Base-by-base conservation (phyloP, 2,888 invertebrate species). In the Apeira syringaria region DNA sequence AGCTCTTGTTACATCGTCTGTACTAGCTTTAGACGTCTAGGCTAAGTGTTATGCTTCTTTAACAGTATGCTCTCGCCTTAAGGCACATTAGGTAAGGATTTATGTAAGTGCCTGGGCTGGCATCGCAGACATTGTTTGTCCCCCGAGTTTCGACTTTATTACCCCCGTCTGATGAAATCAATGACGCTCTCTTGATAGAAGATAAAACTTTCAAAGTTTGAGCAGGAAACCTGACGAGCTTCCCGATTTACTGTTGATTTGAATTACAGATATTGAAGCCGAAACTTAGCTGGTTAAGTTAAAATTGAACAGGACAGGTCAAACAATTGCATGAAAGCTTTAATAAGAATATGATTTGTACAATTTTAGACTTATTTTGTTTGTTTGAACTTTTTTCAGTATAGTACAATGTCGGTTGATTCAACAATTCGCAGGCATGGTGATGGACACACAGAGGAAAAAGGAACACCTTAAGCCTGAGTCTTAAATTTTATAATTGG, bases 21-120 rank as follows among this genome's bases (percentile, higher is more conserved):
- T 39, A 39, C 27, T 36, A 46, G 30, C 31, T 27, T 24, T 27
- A 24, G 28, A 25, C 17, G 40, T 28, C 35, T 28, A 28, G 28
- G 26, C 43, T 49, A 46, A 52, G 38, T 43, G 43, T 46, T 47
- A 37, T 39, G 37, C 46, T 36, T 33, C 25, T 38, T 46, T 17
- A 32, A 33, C 45, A 42, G 28, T 50, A 34, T 46, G 39, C 45
- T 13, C 35, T 11, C n/a, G 18, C 39, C 45, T 40, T 46, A 47
- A 39, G 33, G 39, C 26, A 50, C 45, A 43, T 50, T 53, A 48
- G 47, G 47, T 39, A 37, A 27, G 45, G 52, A 58, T 58, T 50
- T 55, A 58, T 53, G 50, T 47, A 47, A 53, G 50, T 40, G 29
- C 28, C 45, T 31, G 38, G 51, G 34, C 44, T 42, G 50, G 47